Percentiles rank a stretch among this genome's conserved stretches.
Evolutionary conservation across 2,113 vertebrate species (phyloP).

Genomic region (Raja brachyura): DNA sequence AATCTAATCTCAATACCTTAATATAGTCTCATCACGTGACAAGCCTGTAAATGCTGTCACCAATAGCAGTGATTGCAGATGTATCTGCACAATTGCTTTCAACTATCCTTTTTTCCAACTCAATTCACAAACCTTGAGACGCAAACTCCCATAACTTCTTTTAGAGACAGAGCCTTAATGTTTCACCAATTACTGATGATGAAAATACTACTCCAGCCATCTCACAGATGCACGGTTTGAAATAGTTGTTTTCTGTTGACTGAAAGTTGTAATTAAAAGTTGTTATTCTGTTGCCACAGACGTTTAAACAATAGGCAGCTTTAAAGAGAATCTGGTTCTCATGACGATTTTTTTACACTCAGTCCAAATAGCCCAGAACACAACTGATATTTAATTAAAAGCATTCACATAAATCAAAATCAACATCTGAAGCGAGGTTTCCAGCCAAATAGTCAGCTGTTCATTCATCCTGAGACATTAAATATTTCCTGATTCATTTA

Average conservation of each 20-base stretch:
- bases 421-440: not conserved
- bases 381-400: not conserved
- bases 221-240: not conserved
- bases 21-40: conserved; percentile 62
- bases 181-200: not conserved
- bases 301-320: not conserved
- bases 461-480: not conserved
- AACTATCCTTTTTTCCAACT: conserved; percentile 52
- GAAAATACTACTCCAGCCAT: not conserved
- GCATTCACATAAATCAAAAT: not conserved
- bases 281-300: not conserved
- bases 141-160: not conserved
- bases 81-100: conserved; percentile 63
- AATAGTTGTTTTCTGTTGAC: not conserved
- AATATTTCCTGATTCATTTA: not conserved
- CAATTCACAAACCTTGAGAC: not conserved
- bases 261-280: not conserved
- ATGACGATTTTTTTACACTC: not conserved
- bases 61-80: conserved; percentile 45
- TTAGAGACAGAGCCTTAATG: not conserved
- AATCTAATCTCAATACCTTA: conserved; percentile 63
- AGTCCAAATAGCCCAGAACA: not conserved
- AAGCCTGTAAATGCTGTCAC: conserved; percentile 64
- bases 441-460: not conserved
- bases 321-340: not conserved